A percentile compares a stretch with the other conserved stretches of the same genome.
Conservation (phyloP, 2,113 vertebrate species). For the Asarcornis scutulata region DNA sequence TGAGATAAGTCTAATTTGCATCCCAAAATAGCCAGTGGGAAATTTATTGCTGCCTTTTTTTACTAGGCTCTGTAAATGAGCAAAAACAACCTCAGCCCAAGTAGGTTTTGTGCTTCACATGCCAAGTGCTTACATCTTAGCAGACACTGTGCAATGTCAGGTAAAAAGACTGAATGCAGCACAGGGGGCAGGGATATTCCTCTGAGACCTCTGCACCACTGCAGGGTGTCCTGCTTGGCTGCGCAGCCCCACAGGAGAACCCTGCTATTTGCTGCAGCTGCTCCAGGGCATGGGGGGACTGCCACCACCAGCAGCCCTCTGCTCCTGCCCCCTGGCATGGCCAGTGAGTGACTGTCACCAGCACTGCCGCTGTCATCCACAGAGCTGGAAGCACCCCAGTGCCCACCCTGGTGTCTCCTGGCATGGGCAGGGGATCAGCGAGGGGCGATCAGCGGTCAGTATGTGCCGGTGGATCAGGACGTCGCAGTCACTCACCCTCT, state of each 20-base stretch:
- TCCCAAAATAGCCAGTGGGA: constrained; percentile 40
- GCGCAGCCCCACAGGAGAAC: not conserved
- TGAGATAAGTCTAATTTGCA: constrained; percentile 48
- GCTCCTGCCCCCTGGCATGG: rapidly evolving
- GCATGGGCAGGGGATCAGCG: rapidly evolving
- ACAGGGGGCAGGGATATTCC: not conserved
- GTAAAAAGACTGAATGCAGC: rapidly evolving
- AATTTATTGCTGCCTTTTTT: constrained; percentile 40
- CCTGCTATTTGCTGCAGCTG: rapidly evolving
- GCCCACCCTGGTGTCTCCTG: rapidly evolving
- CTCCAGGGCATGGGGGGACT: rapidly evolving
- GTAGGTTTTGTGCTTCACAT: not conserved
- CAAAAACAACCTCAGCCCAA: not conserved
- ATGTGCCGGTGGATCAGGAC: not conserved
- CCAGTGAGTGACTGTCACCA: rapidly evolving
- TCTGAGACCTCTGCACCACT: too few species aligned
- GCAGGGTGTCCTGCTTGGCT: too few species aligned
- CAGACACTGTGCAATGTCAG: rapidly evolving
- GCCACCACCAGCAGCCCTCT: not conserved
- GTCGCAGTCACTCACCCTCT: constrained; percentile 20
- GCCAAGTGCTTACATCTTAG: rapidly evolving
- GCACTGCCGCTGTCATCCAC: rapidly evolving
- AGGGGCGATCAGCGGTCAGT: rapidly evolving
- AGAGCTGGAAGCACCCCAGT: rapidly evolving
- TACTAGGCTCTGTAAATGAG: not conserved